phyloP scores from a whole-genome alignment of 1,140 invertebrate genomes.

The Drosophila nigrodunni region DNA sequence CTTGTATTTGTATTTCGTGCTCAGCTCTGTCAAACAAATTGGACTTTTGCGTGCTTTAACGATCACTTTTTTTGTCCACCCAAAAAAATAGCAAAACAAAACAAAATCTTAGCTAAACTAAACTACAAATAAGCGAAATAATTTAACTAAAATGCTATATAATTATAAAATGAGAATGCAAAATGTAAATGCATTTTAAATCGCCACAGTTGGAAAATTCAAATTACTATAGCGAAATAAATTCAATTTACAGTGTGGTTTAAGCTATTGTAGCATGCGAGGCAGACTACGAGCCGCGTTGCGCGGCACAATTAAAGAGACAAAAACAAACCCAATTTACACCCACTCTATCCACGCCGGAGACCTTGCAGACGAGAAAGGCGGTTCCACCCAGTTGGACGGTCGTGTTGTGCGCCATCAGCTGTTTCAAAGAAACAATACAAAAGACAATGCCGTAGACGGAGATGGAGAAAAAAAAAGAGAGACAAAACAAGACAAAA shows the following conservation, averaged over 20 bases:
- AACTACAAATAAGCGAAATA: constrained; percentile 44
- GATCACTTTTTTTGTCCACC: constrained; percentile 28
- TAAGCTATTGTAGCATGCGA: constrained; percentile 3
- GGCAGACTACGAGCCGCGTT: neutral
- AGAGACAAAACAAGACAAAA: constrained; percentile 66
- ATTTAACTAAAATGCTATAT: constrained; percentile 30
- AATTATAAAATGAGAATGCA: constrained; percentile 50
- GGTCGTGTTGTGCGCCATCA: constrained; percentile 91
- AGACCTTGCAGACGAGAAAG: constrained; percentile 92
- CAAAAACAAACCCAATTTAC: constrained; percentile 85
- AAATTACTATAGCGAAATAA: neutral
- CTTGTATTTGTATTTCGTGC: constrained; percentile 55
- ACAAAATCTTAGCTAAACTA: constrained; percentile 15
- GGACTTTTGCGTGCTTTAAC: constrained; percentile 64
- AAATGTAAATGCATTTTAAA: constrained; percentile 46
- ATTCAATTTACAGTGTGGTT: constrained; percentile 46
- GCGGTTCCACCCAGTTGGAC: constrained; percentile 93
- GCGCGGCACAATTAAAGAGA: constrained; percentile 64
- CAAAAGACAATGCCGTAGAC: constrained; percentile 24
- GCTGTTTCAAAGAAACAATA: constrained; percentile 85
- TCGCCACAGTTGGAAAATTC: constrained; percentile 25
- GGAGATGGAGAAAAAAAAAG: neutral
- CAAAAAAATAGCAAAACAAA: constrained; percentile 6
- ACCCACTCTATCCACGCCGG: constrained; percentile 85
- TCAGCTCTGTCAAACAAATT: constrained; percentile 63